Percentiles rank a stretch among this genome's conserved stretches.
Conservation (phyloP, 2,113 vertebrate species). For the Poeciliopsis turrubarensis region DNA sequence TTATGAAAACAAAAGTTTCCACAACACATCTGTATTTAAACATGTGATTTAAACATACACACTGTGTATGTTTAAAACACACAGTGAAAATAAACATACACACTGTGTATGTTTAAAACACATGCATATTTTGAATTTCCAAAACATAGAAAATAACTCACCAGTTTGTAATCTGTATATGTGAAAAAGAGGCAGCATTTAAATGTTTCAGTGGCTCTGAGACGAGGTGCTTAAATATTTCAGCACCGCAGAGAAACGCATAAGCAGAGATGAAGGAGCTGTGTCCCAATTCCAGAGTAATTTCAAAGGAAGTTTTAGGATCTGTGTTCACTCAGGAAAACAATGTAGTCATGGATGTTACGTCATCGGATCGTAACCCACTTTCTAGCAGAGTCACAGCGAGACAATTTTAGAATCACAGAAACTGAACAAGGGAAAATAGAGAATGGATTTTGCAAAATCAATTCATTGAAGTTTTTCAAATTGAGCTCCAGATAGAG, state of each 20-base stretch:
- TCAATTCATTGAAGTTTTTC: not conserved
- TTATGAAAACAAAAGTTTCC: not conserved
- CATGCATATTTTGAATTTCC: not conserved
- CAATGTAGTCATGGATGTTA: constrained; percentile 8
- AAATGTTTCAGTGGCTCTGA: constrained; percentile 43
- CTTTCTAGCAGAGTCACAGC: not conserved
- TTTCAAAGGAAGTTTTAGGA: constrained; percentile 11
- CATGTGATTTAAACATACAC: no score
- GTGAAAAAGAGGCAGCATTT: constrained; percentile 8
- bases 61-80: not conserved
- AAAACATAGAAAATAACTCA: constrained; percentile 1
- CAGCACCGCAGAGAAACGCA: constrained; percentile 22
- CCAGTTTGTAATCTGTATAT: not conserved
- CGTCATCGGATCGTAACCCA: constrained; percentile 21
- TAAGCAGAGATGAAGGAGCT: constrained; percentile 12
- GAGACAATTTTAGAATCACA: not conserved
- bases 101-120: not conserved
- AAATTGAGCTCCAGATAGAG: not conserved
- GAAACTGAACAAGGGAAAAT: not conserved
- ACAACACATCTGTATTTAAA: not conserved
- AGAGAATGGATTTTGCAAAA: not conserved
- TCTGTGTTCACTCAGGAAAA: constrained; percentile 3
- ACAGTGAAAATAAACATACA: no score
- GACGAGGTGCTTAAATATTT: constrained; percentile 48
- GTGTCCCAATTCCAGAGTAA: constrained; percentile 39